Conservation (phyloP, 2,797 vertebrate genomes). For the Thripadectes ignobilis region DNA sequence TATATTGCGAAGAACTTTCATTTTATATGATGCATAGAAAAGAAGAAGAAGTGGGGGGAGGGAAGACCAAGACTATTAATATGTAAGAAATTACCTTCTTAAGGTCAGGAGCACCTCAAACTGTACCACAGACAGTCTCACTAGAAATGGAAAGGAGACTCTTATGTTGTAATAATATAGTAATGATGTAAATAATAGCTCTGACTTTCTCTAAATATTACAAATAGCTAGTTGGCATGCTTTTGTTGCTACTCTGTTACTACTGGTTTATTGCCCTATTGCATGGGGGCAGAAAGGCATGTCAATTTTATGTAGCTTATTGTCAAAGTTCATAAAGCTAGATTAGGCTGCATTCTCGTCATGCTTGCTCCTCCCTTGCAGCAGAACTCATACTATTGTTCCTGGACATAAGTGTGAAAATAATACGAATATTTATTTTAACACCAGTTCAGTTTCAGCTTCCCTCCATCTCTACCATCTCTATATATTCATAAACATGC, state of each 20-base stretch:
- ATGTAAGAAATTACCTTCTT: not conserved
- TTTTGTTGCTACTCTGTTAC: not conserved
- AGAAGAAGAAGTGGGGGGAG: not conserved
- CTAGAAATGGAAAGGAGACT: not conserved
- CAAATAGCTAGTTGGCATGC: not conserved
- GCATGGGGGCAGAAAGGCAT: conserved; percentile 42
- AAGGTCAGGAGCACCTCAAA: conserved; percentile 15
- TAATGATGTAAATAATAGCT: not conserved
- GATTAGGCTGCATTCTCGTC: conserved; percentile 11
- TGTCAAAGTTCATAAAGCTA: conserved; percentile 55
- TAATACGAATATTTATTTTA: conserved; percentile 64
- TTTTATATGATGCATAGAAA: conserved; percentile 61
- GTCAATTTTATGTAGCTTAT: not conserved
- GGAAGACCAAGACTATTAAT: conserved; percentile 27
- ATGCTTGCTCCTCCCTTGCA: conserved; percentile 18
- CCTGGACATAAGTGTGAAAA: conserved; percentile 66
- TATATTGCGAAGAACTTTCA: conserved; percentile 56
- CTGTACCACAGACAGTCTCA: not conserved
- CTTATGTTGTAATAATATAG: not conserved
- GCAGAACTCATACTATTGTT: conserved; percentile 8
- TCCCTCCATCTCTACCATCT: not conserved
- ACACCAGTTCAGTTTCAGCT: conserved; percentile 30
- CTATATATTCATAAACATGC: not conserved
- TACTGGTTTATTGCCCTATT: conserved; percentile 44
- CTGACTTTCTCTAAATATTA: not conserved